These are phyloP conservation scores for Hylaeus volcanicus DNA, from an alignment of 1,140 invertebrate genomes.

Conservation along the genomic window DNA sequence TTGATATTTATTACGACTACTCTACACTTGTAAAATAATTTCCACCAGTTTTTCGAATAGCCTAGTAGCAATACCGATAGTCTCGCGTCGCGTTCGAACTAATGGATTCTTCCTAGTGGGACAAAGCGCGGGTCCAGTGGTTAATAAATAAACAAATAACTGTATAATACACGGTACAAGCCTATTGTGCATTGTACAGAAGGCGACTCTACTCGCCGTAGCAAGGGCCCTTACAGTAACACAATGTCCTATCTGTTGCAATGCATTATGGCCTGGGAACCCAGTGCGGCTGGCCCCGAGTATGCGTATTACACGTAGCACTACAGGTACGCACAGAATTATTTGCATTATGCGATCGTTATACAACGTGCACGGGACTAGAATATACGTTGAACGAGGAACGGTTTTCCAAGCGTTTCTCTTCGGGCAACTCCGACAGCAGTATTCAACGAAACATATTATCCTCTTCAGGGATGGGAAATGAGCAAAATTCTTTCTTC, in stretches of 20 bases:
- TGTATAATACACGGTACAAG: constrained; percentile 63
- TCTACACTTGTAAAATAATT: too few relatives aligned
- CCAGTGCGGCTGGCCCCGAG: neutral
- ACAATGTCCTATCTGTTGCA: constrained; percentile 61
- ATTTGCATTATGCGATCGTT: constrained; percentile 42
- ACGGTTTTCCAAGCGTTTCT: neutral
- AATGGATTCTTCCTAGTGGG: constrained; percentile 40
- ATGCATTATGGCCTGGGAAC: constrained; percentile 51
- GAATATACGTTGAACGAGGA: neutral
- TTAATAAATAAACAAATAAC: constrained; percentile 73
- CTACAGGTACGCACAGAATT: constrained; percentile 37
- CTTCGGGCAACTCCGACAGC: neutral
- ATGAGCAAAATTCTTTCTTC: too few relatives aligned
- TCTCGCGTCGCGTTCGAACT: neutral
- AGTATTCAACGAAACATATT: neutral
- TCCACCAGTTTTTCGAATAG: too few relatives aligned
- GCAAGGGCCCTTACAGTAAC: constrained; percentile 39
- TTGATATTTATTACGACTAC: too few relatives aligned
- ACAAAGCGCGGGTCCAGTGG: constrained; percentile 32
- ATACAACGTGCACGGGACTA: constrained; percentile 3
- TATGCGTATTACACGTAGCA: constrained; percentile 33
- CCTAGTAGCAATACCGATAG: neutral
- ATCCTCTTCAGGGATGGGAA: too few relatives aligned
- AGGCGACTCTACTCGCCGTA: constrained; percentile 20
- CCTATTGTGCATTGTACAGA: constrained; percentile 72